Conservation (phyloP, 2,113 vertebrate genomes). For the Platichthys flesus region DNA sequence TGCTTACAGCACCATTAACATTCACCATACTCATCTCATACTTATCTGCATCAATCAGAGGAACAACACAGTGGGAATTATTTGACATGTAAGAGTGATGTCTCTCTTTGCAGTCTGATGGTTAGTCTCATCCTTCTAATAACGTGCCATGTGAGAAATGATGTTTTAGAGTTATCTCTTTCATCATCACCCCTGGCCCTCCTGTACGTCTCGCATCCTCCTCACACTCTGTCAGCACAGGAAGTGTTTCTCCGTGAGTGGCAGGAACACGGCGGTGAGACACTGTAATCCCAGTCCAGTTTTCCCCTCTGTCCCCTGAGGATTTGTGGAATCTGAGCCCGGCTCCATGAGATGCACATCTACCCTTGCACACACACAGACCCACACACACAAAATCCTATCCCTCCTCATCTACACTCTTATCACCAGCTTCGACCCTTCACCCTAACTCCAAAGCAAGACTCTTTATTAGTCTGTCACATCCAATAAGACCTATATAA, state of each 20-base stretch:
- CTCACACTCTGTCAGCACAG: slow-evolving; percentile 39
- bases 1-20: no score
- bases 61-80: slow-evolving; percentile 1
- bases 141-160: slow-evolving; percentile 42
- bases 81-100: slow-evolving; percentile 32
- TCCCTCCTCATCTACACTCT: slow-evolving; percentile 61
- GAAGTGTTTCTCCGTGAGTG: slow-evolving; percentile 62
- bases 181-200: slow-evolving; percentile 41
- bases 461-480: slow-evolving; percentile 79
- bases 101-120: slow-evolving; percentile 15
- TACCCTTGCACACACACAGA: slow-evolving; percentile 12
- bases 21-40: no score
- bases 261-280: slow-evolving; percentile 51
- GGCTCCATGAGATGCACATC: slow-evolving; percentile 30
- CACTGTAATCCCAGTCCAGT: slow-evolving; percentile 63
- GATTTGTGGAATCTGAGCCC: slow-evolving; percentile 60
- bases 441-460: slow-evolving; percentile 70
- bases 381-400: slow-evolving; percentile 14
- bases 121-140: slow-evolving; percentile 41
- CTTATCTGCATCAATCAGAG: slow-evolving; percentile 18
- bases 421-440: slow-evolving; percentile 73
- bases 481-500: slow-evolving; percentile 75
- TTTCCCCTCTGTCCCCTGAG: slow-evolving; percentile 51
- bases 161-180: slow-evolving; percentile 21
- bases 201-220: slow-evolving; percentile 27